Evolutionary conservation across 2,113 vertebrate species (phyloP).

Genomic region (Tringa solitaria): DNA sequence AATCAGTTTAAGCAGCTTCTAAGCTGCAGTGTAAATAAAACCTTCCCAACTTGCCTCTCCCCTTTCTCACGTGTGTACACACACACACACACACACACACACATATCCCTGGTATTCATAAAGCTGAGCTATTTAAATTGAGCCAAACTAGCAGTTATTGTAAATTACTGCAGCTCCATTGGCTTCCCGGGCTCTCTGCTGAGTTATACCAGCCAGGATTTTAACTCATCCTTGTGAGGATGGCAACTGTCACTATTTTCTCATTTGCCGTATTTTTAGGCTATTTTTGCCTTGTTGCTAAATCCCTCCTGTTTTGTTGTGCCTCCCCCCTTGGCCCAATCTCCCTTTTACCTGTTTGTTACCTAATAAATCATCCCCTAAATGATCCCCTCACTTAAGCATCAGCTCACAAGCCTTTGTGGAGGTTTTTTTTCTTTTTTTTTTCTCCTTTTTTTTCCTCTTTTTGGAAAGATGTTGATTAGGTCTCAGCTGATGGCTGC

Average conservation of each 20-base stretch:
- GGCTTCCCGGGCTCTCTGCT: background rate
- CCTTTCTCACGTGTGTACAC: background rate
- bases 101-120: background rate
- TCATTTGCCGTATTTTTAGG: background rate
- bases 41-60: constrained; percentile 21
- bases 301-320: background rate
- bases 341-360: background rate
- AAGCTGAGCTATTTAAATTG: constrained; percentile 28
- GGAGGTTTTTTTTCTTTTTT: background rate
- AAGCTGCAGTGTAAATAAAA: constrained; percentile 47
- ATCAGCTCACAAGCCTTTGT: background rate
- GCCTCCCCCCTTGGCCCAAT: background rate
- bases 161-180: constrained; percentile 46
- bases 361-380: background rate
- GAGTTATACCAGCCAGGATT: constrained; percentile 12
- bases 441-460: background rate
- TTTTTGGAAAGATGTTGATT: background rate
- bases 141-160: constrained; percentile 51
- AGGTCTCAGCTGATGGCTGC: background rate
- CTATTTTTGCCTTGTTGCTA: constrained; percentile 17
- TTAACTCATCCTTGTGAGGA: constrained; percentile 39
- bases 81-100: background rate
- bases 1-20: constrained; percentile 62
- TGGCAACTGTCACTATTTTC: constrained; percentile 10
- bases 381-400: background rate